Conservation (phyloP, 1,140 invertebrate species). For the Olivierus martensii region DNA sequence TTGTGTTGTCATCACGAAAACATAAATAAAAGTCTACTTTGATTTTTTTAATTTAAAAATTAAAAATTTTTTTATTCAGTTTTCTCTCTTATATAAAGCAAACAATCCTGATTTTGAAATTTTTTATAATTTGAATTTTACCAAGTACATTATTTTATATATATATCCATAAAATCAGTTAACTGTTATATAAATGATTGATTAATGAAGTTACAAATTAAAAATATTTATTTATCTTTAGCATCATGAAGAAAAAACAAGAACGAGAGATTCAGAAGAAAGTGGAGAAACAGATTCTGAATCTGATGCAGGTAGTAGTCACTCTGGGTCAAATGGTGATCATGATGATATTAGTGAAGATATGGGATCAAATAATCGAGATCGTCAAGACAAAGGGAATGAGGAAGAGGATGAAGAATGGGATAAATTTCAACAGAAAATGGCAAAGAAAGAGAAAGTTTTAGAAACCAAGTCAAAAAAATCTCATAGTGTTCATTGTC, state of each 20-base stretch:
- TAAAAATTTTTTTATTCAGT: too few species aligned
- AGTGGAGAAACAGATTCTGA: constrained; percentile 5
- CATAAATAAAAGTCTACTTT: too few species aligned
- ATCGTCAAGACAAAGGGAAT: constrained; percentile 23
- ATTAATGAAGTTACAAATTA: too few species aligned
- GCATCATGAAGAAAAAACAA: constrained; percentile 1
- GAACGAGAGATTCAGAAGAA: constrained; percentile 9
- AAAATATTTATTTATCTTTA: too few species aligned
- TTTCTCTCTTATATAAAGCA: too few species aligned
- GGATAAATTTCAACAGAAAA: constrained; percentile 40
- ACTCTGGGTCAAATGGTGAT: constrained; percentile 35
- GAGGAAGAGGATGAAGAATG: constrained; percentile 41
- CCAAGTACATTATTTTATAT: too few species aligned
- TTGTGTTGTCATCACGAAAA: too few species aligned
- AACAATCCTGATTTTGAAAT: too few species aligned
- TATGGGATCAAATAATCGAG: constrained; percentile 15
- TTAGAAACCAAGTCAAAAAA: constrained; percentile 85
- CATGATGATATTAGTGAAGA: constrained; percentile 40
- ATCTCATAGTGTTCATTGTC: constrained; percentile 92
- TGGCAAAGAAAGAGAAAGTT: constrained; percentile 55
- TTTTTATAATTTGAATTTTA: too few species aligned
- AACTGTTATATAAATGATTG: too few species aligned
- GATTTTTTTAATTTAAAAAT: too few species aligned
- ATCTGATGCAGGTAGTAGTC: neutral
- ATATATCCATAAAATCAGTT: too few species aligned